Conservation (phyloP, 2,888 invertebrate species). For the Dichetophora obliterata region DNA sequence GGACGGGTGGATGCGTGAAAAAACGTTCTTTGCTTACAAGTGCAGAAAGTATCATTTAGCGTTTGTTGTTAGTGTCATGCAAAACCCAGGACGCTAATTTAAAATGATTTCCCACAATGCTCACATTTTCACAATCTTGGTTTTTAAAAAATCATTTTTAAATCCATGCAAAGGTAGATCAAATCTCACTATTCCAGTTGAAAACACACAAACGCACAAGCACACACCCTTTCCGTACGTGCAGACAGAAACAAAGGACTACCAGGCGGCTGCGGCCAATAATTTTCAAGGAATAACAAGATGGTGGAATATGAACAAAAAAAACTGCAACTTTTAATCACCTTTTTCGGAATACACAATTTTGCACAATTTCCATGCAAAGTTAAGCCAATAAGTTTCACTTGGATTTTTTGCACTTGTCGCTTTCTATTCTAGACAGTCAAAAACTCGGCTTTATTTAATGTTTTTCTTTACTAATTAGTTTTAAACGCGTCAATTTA, state of each 20-base stretch:
- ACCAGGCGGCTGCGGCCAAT: background rate
- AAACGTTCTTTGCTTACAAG: background rate
- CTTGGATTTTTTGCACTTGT: conserved; percentile 10
- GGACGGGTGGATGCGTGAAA: background rate
- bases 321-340: conserved; percentile 17
- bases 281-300: conserved; percentile 26
- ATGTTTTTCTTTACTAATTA: conserved; percentile 5
- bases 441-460: background rate
- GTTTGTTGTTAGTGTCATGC: background rate
- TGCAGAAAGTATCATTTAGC: background rate
- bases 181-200: background rate
- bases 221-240: conserved; percentile 46
- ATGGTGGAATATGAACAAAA: conserved; percentile 29
- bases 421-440: conserved; percentile 1
- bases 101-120: too few species aligned
- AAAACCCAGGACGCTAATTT: background rate
- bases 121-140: background rate
- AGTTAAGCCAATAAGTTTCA: background rate
- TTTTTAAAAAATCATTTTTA: background rate
- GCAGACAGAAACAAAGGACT: conserved; percentile 38
- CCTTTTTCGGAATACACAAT: conserved; percentile 30
- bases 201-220: conserved; percentile 29
- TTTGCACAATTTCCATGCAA: conserved; percentile 16
- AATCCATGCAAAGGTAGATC: background rate
- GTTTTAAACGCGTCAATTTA: conserved; percentile 28